These are phyloP conservation scores for Corythoichthys intestinalis DNA, from an alignment of 2,113 vertebrate genomes.

Conservation along the genomic window DNA sequence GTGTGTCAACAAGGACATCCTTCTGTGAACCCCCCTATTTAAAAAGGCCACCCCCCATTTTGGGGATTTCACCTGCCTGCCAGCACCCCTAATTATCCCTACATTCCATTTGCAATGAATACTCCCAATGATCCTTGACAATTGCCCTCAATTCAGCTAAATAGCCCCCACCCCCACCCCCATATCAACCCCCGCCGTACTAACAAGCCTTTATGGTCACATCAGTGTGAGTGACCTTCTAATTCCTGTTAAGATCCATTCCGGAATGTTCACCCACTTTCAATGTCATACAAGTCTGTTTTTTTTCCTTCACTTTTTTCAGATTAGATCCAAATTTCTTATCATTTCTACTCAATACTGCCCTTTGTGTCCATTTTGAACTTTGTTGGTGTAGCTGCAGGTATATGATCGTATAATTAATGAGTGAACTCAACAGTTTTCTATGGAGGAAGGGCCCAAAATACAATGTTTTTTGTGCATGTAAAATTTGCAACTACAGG, in stretches of 20 bases:
- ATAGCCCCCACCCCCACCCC: slow-evolving; percentile 6
- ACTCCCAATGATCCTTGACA: slow-evolving; percentile 37
- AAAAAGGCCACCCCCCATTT: slow-evolving; percentile 3
- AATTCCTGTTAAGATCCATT: slow-evolving; percentile 25
- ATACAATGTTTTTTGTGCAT: too few relatives aligned
- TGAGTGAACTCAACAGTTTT: too few relatives aligned
- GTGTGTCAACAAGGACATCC: slow-evolving; percentile 64
- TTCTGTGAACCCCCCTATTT: slow-evolving; percentile 20
- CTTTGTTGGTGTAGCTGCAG: too few relatives aligned
- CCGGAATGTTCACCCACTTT: slow-evolving; percentile 16
- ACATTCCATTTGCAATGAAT: slow-evolving; percentile 50
- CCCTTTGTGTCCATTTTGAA: too few relatives aligned
- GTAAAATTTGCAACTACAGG: too few relatives aligned
- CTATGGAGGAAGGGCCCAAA: too few relatives aligned
- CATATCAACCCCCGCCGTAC: not conserved
- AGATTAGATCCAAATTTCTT: not conserved
- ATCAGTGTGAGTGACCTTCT: slow-evolving; percentile 51
- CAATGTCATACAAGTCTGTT: slow-evolving; percentile 35
- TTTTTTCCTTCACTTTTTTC: not conserved
- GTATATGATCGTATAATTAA: too few relatives aligned
- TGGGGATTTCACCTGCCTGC: slow-evolving; percentile 24
- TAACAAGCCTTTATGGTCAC: slow-evolving; percentile 46
- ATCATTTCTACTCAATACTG: too few relatives aligned
- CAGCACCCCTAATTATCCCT: slow-evolving; percentile 36
- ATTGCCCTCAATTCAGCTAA: slow-evolving; percentile 23